Base-by-base conservation (phyloP, 1,140 invertebrate genomes). In the Augochlora pura region DNA sequence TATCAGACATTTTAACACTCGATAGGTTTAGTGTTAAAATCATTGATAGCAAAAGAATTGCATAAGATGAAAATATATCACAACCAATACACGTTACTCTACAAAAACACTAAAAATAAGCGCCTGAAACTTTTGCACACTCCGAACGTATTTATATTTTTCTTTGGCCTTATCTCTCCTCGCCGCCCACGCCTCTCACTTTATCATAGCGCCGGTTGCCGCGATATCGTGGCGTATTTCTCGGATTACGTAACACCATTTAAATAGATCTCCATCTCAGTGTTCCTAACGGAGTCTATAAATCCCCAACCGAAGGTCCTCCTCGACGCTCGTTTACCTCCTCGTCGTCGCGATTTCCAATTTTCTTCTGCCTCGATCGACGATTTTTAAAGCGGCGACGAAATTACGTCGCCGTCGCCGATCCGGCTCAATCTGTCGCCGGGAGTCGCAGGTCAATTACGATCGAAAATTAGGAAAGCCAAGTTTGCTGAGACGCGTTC, bases 231-330 rank as follows among this genome's bases (percentile, higher is more conserved):
- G 16, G 18, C 25, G 46, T 54, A 21, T n/a, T 49, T 32, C 5
- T 65, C 59, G 72, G 62, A 74, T 74, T 74, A 42, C 64, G 25
- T n/a, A 42, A 16, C 52, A 27, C 42, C 39, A 18, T 63, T 77
- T 71, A 71, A 70, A 63, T 67, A 71, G 27, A 77, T 54, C 32
- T 67, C 18, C 25, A 1, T 49, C 25, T 27, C 60, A 3, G 52
- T n/a, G 8, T n/a, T 27, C 39, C 74, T 52, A 52, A 14, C 18
- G 39, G 60, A 68, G 39, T 67, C 64, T 25, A 67, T 52, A 70
- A 77, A 77, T 52, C 32, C 18, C 38, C n/a, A 6, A 16, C 14
- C n/a, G 57, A 46, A 25, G 23, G 59, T 23, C 70, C 49, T 62
- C 54, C 23, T 5, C 18, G 64, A 2, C 5, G 25, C 52, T 68